Conservation (phyloP, 2,797 vertebrate species). For the Vireo griseus region DNA sequence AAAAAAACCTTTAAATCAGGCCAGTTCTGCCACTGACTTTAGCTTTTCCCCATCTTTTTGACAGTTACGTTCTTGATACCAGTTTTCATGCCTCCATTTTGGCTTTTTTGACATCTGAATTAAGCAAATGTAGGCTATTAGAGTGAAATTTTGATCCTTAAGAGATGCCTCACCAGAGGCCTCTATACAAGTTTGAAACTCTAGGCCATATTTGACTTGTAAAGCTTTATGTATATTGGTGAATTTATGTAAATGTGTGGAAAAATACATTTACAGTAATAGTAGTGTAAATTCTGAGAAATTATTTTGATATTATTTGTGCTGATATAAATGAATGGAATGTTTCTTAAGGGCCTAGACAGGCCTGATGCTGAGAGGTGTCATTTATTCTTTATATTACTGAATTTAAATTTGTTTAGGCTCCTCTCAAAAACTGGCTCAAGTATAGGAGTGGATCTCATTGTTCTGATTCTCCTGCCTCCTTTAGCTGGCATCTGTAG, state of each 20-base stretch:
- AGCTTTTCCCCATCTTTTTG: background rate
- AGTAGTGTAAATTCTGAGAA: background rate
- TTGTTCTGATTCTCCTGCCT: background rate
- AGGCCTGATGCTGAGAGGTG: background rate
- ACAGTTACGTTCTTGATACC: rapidly evolving
- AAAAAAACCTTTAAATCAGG: background rate
- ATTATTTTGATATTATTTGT: background rate
- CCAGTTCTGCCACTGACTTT: background rate
- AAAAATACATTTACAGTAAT: background rate
- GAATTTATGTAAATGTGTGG: background rate
- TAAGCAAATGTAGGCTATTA: background rate
- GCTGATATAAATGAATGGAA: background rate
- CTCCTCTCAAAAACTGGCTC: background rate
- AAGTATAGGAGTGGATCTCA: background rate
- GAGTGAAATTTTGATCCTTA: background rate
- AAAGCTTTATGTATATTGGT: background rate
- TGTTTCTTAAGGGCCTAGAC: background rate
- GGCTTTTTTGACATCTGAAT: background rate
- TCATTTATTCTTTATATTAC: background rate
- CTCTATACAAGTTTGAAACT: background rate
- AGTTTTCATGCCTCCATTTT: background rate
- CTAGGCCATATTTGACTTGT: background rate
- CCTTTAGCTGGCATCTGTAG: background rate
- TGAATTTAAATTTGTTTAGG: background rate
- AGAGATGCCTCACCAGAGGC: background rate